Evolutionary conservation across 2,888 invertebrate species (phyloP).

Genomic region (Torymus texanus): DNA sequence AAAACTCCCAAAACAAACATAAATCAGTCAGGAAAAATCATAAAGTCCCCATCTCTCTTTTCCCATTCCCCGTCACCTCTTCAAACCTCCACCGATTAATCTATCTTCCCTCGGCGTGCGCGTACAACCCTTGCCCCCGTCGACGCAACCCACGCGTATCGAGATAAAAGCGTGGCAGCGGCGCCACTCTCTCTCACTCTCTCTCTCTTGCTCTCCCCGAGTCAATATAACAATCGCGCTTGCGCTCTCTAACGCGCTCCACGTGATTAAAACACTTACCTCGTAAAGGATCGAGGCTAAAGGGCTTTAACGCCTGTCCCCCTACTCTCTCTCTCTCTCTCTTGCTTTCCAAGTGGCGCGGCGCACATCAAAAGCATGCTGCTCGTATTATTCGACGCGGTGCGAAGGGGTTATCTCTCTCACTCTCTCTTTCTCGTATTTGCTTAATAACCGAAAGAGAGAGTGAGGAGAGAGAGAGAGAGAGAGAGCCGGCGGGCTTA

Average conservation of each 20-base stretch:
- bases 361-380: slow-evolving; percentile 52
- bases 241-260: slow-evolving; percentile 38
- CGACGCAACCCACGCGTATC: slow-evolving; percentile 41
- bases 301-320: slow-evolving; percentile 31
- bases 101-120: not conserved
- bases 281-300: slow-evolving; percentile 45
- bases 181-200: too few relatives aligned
- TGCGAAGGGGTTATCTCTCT: slow-evolving; percentile 52
- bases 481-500: slow-evolving; percentile 49
- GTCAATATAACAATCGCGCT: slow-evolving; percentile 53
- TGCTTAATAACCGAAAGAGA: slow-evolving; percentile 61
- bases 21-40: too few relatives aligned
- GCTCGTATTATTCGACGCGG: slow-evolving; percentile 49
- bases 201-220: slow-evolving; percentile 3
- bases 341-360: slow-evolving; percentile 33
- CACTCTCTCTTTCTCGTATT: slow-evolving; percentile 55
- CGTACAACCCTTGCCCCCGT: not conserved
- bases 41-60: not conserved
- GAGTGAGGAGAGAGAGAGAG: slow-evolving; percentile 12
- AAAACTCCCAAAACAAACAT: too few relatives aligned
- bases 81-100: slow-evolving; percentile 32
- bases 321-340: not conserved
- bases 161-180: slow-evolving; percentile 43
- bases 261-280: slow-evolving; percentile 57
- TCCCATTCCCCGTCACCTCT: not conserved